phyloP scores from a whole-genome alignment of 2,888 invertebrate species.

The Cheilosia urbana region DNA sequence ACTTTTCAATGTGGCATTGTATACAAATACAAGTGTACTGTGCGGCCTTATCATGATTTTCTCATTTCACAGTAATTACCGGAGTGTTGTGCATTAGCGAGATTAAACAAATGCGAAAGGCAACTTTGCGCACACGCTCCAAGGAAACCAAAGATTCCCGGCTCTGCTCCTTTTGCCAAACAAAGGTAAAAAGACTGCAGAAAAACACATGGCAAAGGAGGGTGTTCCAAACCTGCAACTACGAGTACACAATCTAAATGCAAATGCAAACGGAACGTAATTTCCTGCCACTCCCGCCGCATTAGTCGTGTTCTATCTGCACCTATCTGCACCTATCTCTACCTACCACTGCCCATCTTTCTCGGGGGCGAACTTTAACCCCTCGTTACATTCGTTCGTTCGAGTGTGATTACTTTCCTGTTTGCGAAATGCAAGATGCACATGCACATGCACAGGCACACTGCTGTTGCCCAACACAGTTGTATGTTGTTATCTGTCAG shows the following conservation, averaged over 20 bases:
- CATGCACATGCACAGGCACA: conserved; percentile 8
- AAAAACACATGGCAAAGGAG: neutral
- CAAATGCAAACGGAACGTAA: conserved; percentile 71
- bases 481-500: neutral
- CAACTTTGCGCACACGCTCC: conserved; percentile 17
- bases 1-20: neutral
- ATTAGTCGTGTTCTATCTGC: conserved; percentile 81
- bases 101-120: conserved; percentile 54
- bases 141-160: conserved; percentile 13
- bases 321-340: conserved; percentile 77
- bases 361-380: conserved; percentile 26
- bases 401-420: conserved; percentile 69
- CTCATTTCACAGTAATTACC: conserved; percentile 56
- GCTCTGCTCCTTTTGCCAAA: neutral
- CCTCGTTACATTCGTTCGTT: conserved; percentile 34
- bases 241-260: conserved; percentile 65
- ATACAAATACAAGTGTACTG: neutral
- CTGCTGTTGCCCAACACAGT: neutral
- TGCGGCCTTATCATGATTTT: neutral
- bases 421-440: conserved; percentile 50
- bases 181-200: neutral
- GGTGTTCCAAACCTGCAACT: conserved; percentile 11
- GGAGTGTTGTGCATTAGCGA: conserved; percentile 67
- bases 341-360: conserved; percentile 25
- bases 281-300: conserved; percentile 68